These are phyloP conservation scores for Pogonognathellus flavescens DNA, from an alignment of 1,140 invertebrate species.

Conservation along the genomic window DNA sequence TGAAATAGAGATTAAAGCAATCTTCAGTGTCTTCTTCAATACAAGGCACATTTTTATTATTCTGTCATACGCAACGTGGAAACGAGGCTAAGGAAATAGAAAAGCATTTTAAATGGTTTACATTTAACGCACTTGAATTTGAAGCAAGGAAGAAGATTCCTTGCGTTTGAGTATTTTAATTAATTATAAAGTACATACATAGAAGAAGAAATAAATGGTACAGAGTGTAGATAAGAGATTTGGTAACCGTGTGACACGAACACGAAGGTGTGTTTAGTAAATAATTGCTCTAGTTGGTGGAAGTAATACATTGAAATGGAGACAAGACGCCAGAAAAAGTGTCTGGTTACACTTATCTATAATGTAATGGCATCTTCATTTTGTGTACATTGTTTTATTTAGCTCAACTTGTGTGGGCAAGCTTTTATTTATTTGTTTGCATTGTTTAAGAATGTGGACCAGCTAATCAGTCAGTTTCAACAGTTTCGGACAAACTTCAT, in stretches of 20 bases:
- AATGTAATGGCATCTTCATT: background rate
- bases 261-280: no score
- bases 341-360: background rate
- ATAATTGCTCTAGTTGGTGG: no score
- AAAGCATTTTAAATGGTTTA: background rate
- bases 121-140: background rate
- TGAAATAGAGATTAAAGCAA: no score
- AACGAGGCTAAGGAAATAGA: conserved; percentile 5
- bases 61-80: background rate
- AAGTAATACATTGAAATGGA: no score
- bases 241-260: background rate
- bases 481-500: no score
- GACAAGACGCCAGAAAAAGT: background rate
- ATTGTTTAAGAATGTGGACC: background rate
- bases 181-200: background rate
- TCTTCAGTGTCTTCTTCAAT: no score
- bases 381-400: background rate
- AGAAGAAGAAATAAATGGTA: background rate
- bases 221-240: background rate
- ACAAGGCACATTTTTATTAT: background rate
- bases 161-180: background rate
- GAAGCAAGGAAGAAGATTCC: no score
- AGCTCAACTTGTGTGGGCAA: background rate
- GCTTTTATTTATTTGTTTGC: background rate
- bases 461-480: no score